phyloP scores from a whole-genome alignment of 92 coral and sea anemone species.

The Phenganax stokvisi region DNA sequence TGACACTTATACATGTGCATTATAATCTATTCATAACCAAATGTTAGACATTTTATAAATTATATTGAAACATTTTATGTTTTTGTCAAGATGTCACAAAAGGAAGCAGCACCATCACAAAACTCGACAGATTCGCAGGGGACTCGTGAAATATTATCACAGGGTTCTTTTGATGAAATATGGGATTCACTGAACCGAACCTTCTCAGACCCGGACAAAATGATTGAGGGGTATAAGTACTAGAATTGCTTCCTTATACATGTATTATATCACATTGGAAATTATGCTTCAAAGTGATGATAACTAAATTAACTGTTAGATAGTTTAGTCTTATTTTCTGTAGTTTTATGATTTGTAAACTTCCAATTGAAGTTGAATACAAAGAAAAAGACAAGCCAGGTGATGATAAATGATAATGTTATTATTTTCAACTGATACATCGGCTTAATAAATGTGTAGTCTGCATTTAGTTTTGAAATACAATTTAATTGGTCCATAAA shows the following conservation, averaged over 20 bases:
- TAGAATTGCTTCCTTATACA: neutral
- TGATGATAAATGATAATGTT: neutral
- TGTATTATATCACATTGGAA: neutral
- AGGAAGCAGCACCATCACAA: slow-evolving; percentile 19
- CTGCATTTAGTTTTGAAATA: neutral
- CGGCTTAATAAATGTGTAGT: neutral
- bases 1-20: neutral
- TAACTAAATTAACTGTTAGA: neutral
- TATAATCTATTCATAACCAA: neutral
- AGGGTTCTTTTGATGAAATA: slow-evolving; percentile 38
- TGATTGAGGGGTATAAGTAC: slow-evolving; percentile 16
- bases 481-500: too few species aligned
- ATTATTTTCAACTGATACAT: neutral
- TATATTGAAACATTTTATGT: neutral
- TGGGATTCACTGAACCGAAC: slow-evolving; percentile 30
- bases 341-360: slow-evolving; percentile 14
- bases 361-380: slow-evolving; percentile 12
- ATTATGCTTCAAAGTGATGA: neutral
- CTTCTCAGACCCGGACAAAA: slow-evolving; percentile 26
- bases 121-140: neutral
- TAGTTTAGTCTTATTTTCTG: neutral
- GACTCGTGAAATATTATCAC: slow-evolving; percentile 24
- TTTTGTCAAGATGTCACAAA: slow-evolving; percentile 28
- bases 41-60: neutral
- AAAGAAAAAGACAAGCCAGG: slow-evolving; percentile 6